Evolutionary conservation across 2,888 invertebrate genomes (phyloP).

Genomic region (Aleiodes alternator): DNA sequence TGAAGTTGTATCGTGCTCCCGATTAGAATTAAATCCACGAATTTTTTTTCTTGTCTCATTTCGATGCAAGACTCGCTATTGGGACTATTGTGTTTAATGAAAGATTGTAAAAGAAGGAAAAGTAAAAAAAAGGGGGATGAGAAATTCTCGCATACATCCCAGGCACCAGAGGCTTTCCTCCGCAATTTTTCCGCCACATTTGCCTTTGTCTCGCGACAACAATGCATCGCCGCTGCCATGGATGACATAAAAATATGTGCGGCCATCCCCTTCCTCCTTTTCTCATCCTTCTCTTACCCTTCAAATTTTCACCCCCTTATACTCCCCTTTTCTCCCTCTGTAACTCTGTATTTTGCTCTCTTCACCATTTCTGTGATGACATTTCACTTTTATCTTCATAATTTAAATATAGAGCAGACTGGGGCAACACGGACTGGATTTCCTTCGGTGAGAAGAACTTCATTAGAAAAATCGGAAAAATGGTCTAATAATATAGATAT

Average conservation of each 20-base stretch:
- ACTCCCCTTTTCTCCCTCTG: slow-evolving; percentile 49
- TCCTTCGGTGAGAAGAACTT: no score
- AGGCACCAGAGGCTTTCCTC: slow-evolving; percentile 64
- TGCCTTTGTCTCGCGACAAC: slow-evolving; percentile 77
- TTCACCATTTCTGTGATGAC: slow-evolving; percentile 33
- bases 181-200: slow-evolving; percentile 73
- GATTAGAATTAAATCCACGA: background rate
- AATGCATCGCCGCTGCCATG: slow-evolving; percentile 69
- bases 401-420: slow-evolving; percentile 21
- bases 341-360: slow-evolving; percentile 40
- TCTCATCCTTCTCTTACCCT: slow-evolving; percentile 47
- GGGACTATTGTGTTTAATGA: slow-evolving; percentile 47
- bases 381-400: slow-evolving; percentile 18
- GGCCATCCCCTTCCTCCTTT: slow-evolving; percentile 57
- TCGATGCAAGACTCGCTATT: slow-evolving; percentile 48
- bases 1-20: background rate
- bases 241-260: slow-evolving; percentile 75
- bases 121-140: slow-evolving; percentile 45
- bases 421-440: background rate
- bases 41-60: slow-evolving; percentile 1
- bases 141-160: slow-evolving; percentile 52
- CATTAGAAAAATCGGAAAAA: no score
- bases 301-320: slow-evolving; percentile 31
- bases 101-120: background rate
- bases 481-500: no score